These are phyloP conservation scores for Campaea margaritaria DNA, from an alignment of 2,888 invertebrate genomes.

Conservation along the genomic window DNA sequence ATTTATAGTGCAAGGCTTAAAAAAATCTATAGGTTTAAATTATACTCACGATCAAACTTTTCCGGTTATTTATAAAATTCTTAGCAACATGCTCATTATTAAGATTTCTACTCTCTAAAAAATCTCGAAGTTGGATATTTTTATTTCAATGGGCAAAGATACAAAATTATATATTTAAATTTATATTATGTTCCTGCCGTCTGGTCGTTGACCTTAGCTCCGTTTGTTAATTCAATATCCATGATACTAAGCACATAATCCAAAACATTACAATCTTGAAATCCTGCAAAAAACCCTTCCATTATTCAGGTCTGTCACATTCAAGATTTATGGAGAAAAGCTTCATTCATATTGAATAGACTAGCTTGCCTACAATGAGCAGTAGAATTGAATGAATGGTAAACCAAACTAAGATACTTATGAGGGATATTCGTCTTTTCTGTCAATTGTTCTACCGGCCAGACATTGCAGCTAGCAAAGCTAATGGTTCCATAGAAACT, in stretches of 20 bases:
- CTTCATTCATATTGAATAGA: slow-evolving; percentile 13
- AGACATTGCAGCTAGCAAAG: slow-evolving; percentile 10
- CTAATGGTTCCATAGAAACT: slow-evolving; percentile 29
- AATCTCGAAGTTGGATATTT: no score
- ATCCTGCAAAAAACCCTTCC: slow-evolving; percentile 2
- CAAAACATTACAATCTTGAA: neutral
- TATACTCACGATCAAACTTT: no score
- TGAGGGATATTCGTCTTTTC: slow-evolving; percentile 16
- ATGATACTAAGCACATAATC: neutral
- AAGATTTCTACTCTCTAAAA: no score
- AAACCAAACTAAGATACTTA: slow-evolving; percentile 8
- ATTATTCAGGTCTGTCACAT: slow-evolving; percentile 8
- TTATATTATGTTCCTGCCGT: no score
- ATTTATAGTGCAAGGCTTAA: no score
- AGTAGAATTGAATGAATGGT: slow-evolving; percentile 19
- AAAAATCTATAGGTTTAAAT: no score
- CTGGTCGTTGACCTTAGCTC: no score
- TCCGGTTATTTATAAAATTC: no score
- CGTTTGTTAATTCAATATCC: no score
- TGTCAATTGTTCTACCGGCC: slow-evolving; percentile 24
- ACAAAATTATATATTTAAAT: no score
- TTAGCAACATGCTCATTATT: no score
- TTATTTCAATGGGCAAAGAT: no score
- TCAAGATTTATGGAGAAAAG: slow-evolving; percentile 8
- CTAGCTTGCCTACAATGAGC: slow-evolving; percentile 12